Base-by-base conservation (phyloP, 2,888 invertebrate species). In the Sthenelais limicola region DNA sequence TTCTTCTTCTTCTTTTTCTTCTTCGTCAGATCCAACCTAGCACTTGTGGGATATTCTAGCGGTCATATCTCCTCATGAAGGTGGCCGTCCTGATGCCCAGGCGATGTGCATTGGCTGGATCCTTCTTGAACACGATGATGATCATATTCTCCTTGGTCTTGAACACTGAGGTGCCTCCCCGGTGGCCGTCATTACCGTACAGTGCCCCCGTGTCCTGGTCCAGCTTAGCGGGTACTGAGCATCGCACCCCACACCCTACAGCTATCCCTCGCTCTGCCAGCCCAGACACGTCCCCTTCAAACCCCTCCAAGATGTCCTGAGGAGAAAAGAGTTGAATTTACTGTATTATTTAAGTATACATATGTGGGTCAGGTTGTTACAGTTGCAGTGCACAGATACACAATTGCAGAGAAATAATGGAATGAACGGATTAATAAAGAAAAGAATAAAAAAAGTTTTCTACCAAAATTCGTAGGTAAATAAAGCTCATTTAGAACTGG, bases 151-250 rank as follows among this genome's bases (percentile, higher is more conserved):
- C 28, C 15, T n/a, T 12, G 28, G 54, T 54, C 54, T 54, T 52
- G 28, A 52, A 70, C 43, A 54, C 54, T 15, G 51, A 54, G 1
- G 51, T 38, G 1, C 70, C 70, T 7, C 54, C 54, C 3, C 54
- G 54, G n/a, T 56, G n/a, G 21, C 70, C 70, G 30, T 70, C 70
- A 18, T 51, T 70, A 1, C 62, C 62, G 38, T 38, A 62, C 21
- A 62, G 35, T 21, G 62, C 62, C n/a, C n/a, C n/a, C n/a, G n/a
- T n/a, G 21, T 21, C 21, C 3, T 62, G 38, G 15, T 62, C 62
- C 38, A 62, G 35, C 62, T 62, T 62, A 1, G 38, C 62, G 35
- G 62, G 62, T 3, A 62, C 62, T 5, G 62, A 35, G 24, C 18
- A 28, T 21, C 43, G 35, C 5, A 43, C 62, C 3, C 62, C 62